Evolutionary conservation across 2,888 invertebrate species (phyloP).

Genomic region (Pterostichus madidus): DNA sequence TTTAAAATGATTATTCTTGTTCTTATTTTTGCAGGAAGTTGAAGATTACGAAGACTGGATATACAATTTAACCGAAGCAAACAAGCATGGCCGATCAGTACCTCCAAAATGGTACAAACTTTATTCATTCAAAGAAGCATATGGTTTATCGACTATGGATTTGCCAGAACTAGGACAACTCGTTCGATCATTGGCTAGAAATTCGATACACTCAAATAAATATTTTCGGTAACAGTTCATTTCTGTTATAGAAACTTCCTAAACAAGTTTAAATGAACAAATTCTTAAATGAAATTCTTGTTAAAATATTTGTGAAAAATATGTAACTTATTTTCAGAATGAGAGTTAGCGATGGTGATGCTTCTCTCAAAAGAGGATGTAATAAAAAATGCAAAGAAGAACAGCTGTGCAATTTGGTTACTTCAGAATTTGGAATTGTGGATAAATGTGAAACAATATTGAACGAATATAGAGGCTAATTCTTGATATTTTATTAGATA

Average conservation of each 20-base stretch:
- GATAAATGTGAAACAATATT: slow-evolving; percentile 73
- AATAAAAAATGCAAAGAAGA: slow-evolving; percentile 72
- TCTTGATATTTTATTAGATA: too few relatives aligned
- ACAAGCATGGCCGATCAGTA: slow-evolving; percentile 75
- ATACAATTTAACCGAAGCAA: slow-evolving; percentile 88
- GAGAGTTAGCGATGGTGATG: slow-evolving; percentile 70
- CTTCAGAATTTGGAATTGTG: slow-evolving; percentile 79
- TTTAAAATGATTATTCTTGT: too few relatives aligned
- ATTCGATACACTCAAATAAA: slow-evolving; percentile 77
- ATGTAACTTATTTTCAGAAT: slow-evolving; percentile 69
- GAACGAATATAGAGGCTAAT: not conserved
- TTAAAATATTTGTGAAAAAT: too few relatives aligned
- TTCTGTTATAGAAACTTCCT: slow-evolving; percentile 74
- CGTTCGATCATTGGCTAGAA: slow-evolving; percentile 80
- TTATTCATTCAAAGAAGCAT: slow-evolving; percentile 87
- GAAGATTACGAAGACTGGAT: slow-evolving; percentile 85
- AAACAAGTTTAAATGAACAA: too few relatives aligned
- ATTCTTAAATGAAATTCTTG: too few relatives aligned
- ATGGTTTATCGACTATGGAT: slow-evolving; percentile 81
- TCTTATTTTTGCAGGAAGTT: slow-evolving; percentile 78
- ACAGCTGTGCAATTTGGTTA: slow-evolving; percentile 79
- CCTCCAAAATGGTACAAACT: slow-evolving; percentile 86
- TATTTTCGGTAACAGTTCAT: slow-evolving; percentile 74
- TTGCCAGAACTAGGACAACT: slow-evolving; percentile 82
- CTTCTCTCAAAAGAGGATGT: slow-evolving; percentile 69